Evolutionary conservation across 2,797 vertebrate genomes (phyloP).

Genomic region (Lepilemur septentrionalis): DNA sequence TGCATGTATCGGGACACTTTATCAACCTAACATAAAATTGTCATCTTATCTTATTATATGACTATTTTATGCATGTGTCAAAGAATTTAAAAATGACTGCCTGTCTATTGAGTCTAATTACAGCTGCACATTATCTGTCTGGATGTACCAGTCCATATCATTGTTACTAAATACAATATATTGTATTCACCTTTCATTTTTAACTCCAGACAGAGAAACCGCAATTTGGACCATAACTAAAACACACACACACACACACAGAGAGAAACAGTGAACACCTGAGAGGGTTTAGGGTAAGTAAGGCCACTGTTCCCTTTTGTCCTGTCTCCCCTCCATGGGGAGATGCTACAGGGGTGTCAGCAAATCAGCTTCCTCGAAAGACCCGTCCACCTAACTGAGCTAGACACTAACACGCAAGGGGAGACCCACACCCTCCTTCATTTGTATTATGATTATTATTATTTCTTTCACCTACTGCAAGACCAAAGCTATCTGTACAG

Average conservation of each 20-base stretch:
- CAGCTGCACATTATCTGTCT: conserved; percentile 87
- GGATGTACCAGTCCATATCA: conserved; percentile 86
- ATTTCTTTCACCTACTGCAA: neutral
- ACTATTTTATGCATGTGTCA: conserved; percentile 90
- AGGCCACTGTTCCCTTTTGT: neutral
- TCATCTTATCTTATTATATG: conserved; percentile 90
- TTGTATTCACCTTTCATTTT: conserved; percentile 84
- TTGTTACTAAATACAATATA: conserved; percentile 87
- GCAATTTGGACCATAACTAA: conserved; percentile 79
- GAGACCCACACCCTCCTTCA: neutral
- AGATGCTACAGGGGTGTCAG: neutral
- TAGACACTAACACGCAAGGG: neutral
- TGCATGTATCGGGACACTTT: conserved; percentile 89
- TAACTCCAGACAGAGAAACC: conserved; percentile 83
- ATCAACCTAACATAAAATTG: conserved; percentile 90
- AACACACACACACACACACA: neutral
- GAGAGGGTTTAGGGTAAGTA: neutral
- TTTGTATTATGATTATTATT: conserved; percentile 41
- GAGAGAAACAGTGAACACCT: conserved; percentile 34
- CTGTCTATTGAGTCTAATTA: conserved; percentile 89
- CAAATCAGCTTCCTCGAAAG: neutral
- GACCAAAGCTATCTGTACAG: conserved; percentile 74
- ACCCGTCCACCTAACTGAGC: neutral
- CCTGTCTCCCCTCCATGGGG: neutral
- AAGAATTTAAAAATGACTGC: conserved; percentile 89